Conservation (phyloP, 2,797 vertebrate genomes). For the Enteromius afrohamiltoni region DNA sequence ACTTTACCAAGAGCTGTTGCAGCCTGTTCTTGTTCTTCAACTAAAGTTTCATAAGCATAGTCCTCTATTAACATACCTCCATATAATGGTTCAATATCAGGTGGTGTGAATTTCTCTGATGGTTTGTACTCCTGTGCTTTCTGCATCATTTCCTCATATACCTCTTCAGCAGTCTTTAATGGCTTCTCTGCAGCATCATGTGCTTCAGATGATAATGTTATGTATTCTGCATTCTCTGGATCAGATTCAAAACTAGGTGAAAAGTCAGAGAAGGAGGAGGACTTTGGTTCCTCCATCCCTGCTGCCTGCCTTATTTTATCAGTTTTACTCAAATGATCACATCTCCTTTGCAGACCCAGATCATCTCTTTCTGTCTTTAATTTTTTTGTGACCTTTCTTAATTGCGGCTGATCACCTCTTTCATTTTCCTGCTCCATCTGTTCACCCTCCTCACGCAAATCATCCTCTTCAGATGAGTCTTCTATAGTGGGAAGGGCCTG, state of each 20-base stretch:
- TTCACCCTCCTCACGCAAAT: constrained; percentile 83
- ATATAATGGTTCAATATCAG: constrained; percentile 94
- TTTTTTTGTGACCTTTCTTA: constrained; percentile 83
- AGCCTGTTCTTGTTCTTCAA: constrained; percentile 83
- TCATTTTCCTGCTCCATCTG: constrained; percentile 83
- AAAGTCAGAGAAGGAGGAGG: constrained; percentile 89
- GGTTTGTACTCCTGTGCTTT: constrained; percentile 85
- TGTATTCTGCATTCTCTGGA: constrained; percentile 75
- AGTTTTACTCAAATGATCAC: constrained; percentile 82
- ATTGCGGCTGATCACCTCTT: constrained; percentile 80
- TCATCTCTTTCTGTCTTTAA: constrained; percentile 80
- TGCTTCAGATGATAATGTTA: constrained; percentile 5
- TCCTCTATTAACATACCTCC: constrained; percentile 98
- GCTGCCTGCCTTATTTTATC: constrained; percentile 86
- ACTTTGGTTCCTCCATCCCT: constrained; percentile 83
- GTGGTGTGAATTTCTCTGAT: constrained; percentile 83
- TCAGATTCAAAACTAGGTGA: constrained; percentile 92
- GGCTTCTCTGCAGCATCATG: constrained; percentile 72
- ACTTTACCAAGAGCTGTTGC: constrained; percentile 72
- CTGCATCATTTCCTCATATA: constrained; percentile 93
- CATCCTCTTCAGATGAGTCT: constrained; percentile 96
- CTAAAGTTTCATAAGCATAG: constrained; percentile 96
- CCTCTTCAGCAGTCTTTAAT: constrained; percentile 91
- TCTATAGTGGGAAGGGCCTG: constrained; percentile 91
- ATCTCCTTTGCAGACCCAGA: constrained; percentile 80